Evolutionary conservation across 2,113 vertebrate species (phyloP).

Genomic region (Aspiorhynchus laticeps): DNA sequence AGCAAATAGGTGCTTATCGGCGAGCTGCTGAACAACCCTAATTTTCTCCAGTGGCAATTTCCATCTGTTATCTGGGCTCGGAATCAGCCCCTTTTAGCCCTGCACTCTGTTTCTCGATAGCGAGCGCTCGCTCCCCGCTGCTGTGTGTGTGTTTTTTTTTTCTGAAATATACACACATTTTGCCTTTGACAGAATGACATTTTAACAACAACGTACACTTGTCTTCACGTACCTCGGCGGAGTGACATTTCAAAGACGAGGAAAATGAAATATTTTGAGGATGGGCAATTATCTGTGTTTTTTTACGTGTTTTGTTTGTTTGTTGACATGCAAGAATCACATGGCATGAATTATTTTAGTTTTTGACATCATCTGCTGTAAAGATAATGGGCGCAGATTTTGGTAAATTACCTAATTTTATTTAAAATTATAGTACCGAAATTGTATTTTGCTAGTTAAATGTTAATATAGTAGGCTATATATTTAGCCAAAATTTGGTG

Average conservation of each 20-base stretch:
- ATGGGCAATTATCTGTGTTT: background rate
- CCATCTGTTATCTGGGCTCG: constrained; percentile 84
- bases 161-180: constrained; percentile 49
- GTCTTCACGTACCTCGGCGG: constrained; percentile 22
- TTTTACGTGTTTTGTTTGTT: constrained; percentile 44
- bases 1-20: constrained; percentile 90
- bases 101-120: constrained; percentile 43
- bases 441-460: background rate
- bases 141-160: constrained; percentile 42
- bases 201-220: constrained; percentile 48
- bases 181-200: constrained; percentile 58
- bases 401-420: too few relatives aligned
- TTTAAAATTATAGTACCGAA: background rate
- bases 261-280: constrained; percentile 33
- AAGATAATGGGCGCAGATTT: background rate
- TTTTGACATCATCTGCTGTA: background rate
- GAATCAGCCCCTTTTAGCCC: constrained; percentile 70
- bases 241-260: constrained; percentile 35
- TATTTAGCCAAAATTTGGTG: background rate
- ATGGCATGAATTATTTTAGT: background rate
- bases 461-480: too few relatives aligned
- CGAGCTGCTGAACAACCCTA: constrained; percentile 84
- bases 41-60: constrained; percentile 87
- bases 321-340: constrained; percentile 21
- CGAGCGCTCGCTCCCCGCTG: constrained; percentile 37